Percentiles rank a stretch among this genome's conserved stretches.
Evolutionary conservation across 1,140 invertebrate species (phyloP).

Genomic region (Atta cephalotes): DNA sequence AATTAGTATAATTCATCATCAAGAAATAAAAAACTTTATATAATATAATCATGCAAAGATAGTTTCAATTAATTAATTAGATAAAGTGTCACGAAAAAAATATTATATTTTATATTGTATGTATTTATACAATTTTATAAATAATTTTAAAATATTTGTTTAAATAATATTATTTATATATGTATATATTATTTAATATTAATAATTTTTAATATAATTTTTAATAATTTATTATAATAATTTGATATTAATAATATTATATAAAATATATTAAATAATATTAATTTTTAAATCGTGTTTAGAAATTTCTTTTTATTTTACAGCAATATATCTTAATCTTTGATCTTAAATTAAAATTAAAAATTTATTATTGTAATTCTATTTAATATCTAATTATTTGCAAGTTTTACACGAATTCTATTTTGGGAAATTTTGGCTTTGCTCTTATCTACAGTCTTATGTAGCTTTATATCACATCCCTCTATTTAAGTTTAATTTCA

Average conservation of each 20-base stretch:
- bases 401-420: neutral
- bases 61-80: neutral
- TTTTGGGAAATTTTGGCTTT: neutral
- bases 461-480: neutral
- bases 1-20: neutral
- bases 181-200: neutral
- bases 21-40: neutral
- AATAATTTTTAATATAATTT: neutral
- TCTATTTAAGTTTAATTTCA: conserved; percentile 25
- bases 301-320: neutral
- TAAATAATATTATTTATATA: too few relatives aligned
- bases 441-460: neutral
- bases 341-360: neutral
- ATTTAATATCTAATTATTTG: neutral
- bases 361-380: neutral
- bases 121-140: neutral
- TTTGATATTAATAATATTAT: neutral
- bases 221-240: neutral
- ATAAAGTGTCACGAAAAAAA: neutral
- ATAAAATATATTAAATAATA: too few relatives aligned
- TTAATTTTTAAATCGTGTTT: neutral
- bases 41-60: neutral
- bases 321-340: neutral
- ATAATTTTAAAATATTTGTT: neutral
- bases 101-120: neutral